Base-by-base conservation (phyloP, 2,113 vertebrate genomes). In the Cryptomyrus ogoouensis region DNA sequence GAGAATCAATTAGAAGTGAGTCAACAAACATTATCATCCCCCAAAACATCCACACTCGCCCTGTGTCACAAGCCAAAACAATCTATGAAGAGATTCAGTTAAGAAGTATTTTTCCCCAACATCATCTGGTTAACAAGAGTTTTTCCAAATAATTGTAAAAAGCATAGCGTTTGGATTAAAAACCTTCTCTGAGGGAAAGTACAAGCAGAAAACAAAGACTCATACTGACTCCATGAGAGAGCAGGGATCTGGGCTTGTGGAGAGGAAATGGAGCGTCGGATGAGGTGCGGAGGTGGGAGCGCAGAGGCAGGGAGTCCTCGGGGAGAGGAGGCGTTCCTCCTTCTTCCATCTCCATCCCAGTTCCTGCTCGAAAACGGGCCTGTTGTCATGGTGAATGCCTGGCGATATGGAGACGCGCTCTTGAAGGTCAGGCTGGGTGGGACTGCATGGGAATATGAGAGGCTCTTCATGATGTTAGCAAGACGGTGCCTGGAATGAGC, bases 331-430 rank as follows among this genome's bases (percentile, higher is more conserved):
- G n/a, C 44, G 47, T 87, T 52, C 17, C 84, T 52, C 49, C 21
- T 87, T 13, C 49, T 52, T 87, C 27, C 49, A 53, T 49, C 47
- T 17, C 44, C 12, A 87, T 52, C 49, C 85, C 27, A 52, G 49
- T 31, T 87, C 85, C 85, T n/a, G 24, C 39, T 84, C 21, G 8
- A 24, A 24, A 47, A n/a, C 49, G 2, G 49, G 10, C 27, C 58
- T 66, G 88, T 89, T 89, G 88, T 89, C 88, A 89, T 88, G 87
- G 87, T 62, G 87, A 88, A 80, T 80, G 12, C 39, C 31, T 39
- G 24, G 19, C 53, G 35, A 58, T 66, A 44, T 58, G 53, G 50
- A 62, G 56, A 21, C 24, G 62, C 3, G 12, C 39, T 77, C 58
- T 27, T 44, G 39, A 49, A 89, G 88, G 88, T 89, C 44, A 89